A percentile compares a stretch with the other conserved stretches of the same genome.
Evolutionary conservation across 2,797 vertebrate species (phyloP).

Genomic region (Eulemur albifrons): DNA sequence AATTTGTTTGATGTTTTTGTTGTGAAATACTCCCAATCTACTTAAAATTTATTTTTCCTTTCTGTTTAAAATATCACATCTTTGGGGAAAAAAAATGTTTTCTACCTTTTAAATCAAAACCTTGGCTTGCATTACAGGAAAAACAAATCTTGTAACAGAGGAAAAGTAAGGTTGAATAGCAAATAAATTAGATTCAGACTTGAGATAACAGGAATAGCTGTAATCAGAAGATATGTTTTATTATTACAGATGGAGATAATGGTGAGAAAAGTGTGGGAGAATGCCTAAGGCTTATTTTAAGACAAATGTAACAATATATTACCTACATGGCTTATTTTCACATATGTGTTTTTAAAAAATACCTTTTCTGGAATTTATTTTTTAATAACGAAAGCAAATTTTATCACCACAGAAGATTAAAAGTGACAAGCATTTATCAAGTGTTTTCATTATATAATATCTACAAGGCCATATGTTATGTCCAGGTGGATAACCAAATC

Average conservation of each 20-base stretch:
- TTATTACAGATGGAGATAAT: slow-evolving; percentile 94
- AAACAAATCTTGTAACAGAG: slow-evolving; percentile 75
- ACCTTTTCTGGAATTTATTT: not conserved
- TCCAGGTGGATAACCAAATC: not conserved
- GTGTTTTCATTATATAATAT: not conserved
- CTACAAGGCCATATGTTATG: not conserved
- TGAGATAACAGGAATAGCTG: slow-evolving; percentile 88
- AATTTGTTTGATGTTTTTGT: slow-evolving; percentile 31
- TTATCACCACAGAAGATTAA: not conserved
- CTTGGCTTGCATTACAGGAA: slow-evolving; percentile 71
- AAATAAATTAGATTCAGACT: slow-evolving; percentile 91
- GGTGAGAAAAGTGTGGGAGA: slow-evolving; percentile 89
- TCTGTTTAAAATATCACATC: slow-evolving; percentile 33
- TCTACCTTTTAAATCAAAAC: slow-evolving; percentile 76
- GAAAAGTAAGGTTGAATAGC: slow-evolving; percentile 82
- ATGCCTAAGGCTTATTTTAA: slow-evolving; percentile 85
- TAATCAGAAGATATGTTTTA: slow-evolving; percentile 91
- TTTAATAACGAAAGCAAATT: slow-evolving; percentile 39
- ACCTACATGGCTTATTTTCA: slow-evolving; percentile 63
- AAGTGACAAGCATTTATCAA: not conserved
- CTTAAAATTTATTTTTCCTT: slow-evolving; percentile 48
- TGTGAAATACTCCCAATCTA: slow-evolving; percentile 48
- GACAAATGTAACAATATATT: slow-evolving; percentile 74
- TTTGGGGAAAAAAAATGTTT: not conserved
- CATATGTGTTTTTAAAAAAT: slow-evolving; percentile 32